Evolutionary conservation across 2,113 vertebrate genomes (phyloP), one percentile per base, ranked within the genome.

Genomic region (Prionailurus bengalensis): DNA sequence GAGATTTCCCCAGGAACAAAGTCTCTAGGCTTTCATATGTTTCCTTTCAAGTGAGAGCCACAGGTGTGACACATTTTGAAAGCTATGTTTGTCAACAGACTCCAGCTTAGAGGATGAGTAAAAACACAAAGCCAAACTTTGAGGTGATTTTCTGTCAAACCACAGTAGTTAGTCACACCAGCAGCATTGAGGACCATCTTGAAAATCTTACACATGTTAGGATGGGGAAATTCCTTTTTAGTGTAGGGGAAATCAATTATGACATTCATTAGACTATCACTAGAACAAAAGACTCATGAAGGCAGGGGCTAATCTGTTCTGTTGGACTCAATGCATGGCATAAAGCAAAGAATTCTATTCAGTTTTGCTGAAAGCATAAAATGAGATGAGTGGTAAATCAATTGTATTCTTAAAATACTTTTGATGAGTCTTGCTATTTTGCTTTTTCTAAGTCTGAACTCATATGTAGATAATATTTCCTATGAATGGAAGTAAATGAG

Each of bases 1-100:
- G 79, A 89, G 25, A 92, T 97, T 97, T 97, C 70, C 13, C 74
- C 25, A 88, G 87, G 45, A 93, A 84, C 70, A 13, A 86, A 80
- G 68, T 90, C 58, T 51, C 53, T 1, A 87, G 51, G 61, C 66
- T 96, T 84, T 87, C 27, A 27, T 31, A 11, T 51, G 23, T 70
- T 94, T 80, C 29, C 23, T 94, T 82, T 70, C 14, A 92, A 88
- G 65, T 61, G 66, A 66, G 19, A 86, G 51, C 53, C 0, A 1
- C 23, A 76, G 42, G 15, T 70, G 42, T 82, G 71, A 31, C 36
- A 51, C 29, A 45, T 21, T 95, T 63, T 65, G 68, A 91, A 79
- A 93, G 17, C 87, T 84, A 8, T 78, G 31, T 74, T 92, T 73
- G 33, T 76, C 84, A 94, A 71, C 23, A 93, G 55, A 76, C 17